A percentile compares a stretch with the other conserved stretches of the same genome.
Conservation (phyloP, 2,888 invertebrate species). For the Polietes domitor region DNA sequence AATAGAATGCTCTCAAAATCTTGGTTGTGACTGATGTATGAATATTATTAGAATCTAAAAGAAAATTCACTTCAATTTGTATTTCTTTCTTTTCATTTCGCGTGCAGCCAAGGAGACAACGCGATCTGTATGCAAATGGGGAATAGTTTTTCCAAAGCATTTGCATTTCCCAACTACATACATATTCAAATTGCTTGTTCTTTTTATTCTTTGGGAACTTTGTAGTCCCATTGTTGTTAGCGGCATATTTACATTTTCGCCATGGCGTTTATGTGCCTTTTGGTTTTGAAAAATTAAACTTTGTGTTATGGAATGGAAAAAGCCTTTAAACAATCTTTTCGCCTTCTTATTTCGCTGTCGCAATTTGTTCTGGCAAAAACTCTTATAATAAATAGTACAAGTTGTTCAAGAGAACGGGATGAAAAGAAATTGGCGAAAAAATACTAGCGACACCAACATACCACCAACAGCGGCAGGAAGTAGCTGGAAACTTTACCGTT, state of each 20-base stretch:
- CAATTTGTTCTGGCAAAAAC: constrained; percentile 36
- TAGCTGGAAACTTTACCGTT: constrained; percentile 50
- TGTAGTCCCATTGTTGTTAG: constrained; percentile 29
- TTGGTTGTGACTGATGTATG: neutral
- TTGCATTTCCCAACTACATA: neutral
- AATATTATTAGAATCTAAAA: constrained; percentile 15
- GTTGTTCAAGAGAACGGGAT: constrained; percentile 9
- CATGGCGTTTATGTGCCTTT: constrained; percentile 48
- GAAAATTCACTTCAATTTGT: constrained; percentile 22
- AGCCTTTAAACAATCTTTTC: constrained; percentile 51
- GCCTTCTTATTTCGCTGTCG: constrained; percentile 34
- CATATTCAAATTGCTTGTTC: constrained; percentile 3
- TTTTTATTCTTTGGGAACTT: neutral
- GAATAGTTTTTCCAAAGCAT: constrained; percentile 19
- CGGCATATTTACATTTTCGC: constrained; percentile 37
- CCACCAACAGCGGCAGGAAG: constrained; percentile 45
- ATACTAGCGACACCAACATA: neutral
- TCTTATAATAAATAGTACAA: constrained; percentile 52
- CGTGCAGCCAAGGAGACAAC: neutral
- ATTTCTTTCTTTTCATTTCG: neutral
- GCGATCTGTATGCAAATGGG: constrained; percentile 20
- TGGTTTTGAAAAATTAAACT: constrained; percentile 53
- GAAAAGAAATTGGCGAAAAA: neutral
- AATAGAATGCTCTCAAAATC: constrained; percentile 21
- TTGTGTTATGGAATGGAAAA: constrained; percentile 50